A percentile compares a stretch with the other conserved stretches of the same genome.
Conservation (phyloP, 2,888 invertebrate genomes). For the Uropetala carovei region DNA sequence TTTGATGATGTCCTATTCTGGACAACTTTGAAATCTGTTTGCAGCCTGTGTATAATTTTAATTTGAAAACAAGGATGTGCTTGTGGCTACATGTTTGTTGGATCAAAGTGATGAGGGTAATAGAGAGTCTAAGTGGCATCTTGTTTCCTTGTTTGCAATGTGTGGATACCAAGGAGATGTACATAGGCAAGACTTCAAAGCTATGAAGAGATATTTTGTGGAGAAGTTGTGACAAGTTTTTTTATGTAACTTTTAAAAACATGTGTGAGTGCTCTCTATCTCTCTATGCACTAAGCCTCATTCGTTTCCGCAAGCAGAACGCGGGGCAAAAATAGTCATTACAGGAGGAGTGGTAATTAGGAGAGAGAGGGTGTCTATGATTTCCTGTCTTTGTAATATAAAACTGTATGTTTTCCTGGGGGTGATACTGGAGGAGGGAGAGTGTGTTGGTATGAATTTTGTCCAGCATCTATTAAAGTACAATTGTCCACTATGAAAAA, state of each 20-base stretch:
- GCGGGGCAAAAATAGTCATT: conserved; percentile 55
- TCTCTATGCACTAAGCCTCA: conserved; percentile 58
- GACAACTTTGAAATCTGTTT: conserved; percentile 21
- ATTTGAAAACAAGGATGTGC: conserved; percentile 46
- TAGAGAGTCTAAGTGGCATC: background rate
- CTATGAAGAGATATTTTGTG: conserved; percentile 5
- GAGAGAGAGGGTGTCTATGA: conserved; percentile 63
- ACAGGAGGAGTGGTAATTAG: conserved; percentile 48
- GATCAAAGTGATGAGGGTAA: conserved; percentile 53
- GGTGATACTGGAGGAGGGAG: conserved; percentile 60
- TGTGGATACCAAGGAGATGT: conserved; percentile 12
- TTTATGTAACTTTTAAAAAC: conserved; percentile 44
- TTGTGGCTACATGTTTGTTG: conserved; percentile 40
- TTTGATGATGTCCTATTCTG: background rate
- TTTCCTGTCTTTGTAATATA: conserved; percentile 60
- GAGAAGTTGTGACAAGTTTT: conserved; percentile 49
- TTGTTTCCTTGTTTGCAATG: conserved; percentile 43
- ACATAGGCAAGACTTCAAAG: background rate
- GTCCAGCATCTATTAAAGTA: conserved; percentile 64
- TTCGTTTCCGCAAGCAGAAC: conserved; percentile 42
- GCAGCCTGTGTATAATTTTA: conserved; percentile 55
- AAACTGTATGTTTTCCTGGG: conserved; percentile 57
- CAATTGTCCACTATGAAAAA: conserved; percentile 64
- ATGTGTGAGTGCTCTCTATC: conserved; percentile 60
- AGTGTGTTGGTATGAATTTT: conserved; percentile 61